Evolutionary conservation across 2,113 vertebrate species (phyloP), one percentile per base, ranked within the genome.

Genomic region (Struthio camelus): DNA sequence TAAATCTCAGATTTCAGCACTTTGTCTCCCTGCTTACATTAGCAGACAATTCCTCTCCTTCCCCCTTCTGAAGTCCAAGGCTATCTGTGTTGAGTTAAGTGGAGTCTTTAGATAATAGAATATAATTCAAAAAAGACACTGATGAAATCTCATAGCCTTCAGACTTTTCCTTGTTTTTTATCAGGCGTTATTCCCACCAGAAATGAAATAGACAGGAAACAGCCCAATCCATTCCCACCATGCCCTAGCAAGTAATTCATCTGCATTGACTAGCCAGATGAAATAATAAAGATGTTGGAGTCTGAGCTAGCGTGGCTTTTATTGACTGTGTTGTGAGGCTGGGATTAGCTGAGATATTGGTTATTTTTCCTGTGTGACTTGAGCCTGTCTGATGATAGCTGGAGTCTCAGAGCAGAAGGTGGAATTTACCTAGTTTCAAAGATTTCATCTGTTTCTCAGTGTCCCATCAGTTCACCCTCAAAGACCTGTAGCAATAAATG

Each of bases 181-280:
- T 92, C 91, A 91, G 69, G 61, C 0, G 0, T 77, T 72, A 42
- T 93, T 96, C 87, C 84, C 85, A 93, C 56, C 90, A 94, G 72
- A 80, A 95, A 92, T 44, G 53, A 85, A 91, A 66, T 5, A 80
- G 87, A 12, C 80, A 95, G 92, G 94, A 92, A 95, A 89, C 18
- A 62, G 53, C 75, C 78, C 85, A 62, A 73, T 66, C 84, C 86
- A 65, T 96, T 90, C 94, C 94, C 84, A 89, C 53, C 81, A 18
- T 30, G 46, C 46, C 89, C 91, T 71, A 87, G 92, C 90, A 80
- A 94, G 25, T 84, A 51, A 86, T 93, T 94, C 90, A 85, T 88
- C 90, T 80, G 44, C 87, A 61, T 16, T 76, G 80, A 72, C 51
- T 32, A 65, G 90, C 69, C 62, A 87, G 88, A 80, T 85, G 77